Evolutionary conservation across 2,888 invertebrate genomes (phyloP).

Genomic region (Endotricha flammealis): DNA sequence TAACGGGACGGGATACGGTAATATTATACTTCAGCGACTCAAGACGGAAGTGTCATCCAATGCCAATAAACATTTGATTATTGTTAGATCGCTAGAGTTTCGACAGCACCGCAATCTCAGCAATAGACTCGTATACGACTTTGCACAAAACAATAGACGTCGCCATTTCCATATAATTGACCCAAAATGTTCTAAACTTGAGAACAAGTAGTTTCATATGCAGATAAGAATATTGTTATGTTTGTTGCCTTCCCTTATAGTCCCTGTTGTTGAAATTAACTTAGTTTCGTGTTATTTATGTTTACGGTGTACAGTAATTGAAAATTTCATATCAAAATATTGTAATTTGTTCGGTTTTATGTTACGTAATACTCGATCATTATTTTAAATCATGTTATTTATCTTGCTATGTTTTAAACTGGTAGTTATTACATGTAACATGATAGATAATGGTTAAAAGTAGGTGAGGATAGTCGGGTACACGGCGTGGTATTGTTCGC

Average conservation of each 20-base stretch:
- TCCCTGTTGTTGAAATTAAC: background rate
- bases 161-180: conserved; percentile 21
- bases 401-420: background rate
- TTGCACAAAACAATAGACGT: conserved; percentile 13
- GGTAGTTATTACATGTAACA: conserved; percentile 18
- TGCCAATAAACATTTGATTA: conserved; percentile 49
- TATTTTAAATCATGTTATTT: conserved; percentile 2
- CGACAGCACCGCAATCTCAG: background rate
- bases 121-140: background rate
- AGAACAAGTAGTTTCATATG: conserved; percentile 19
- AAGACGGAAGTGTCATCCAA: conserved; percentile 41
- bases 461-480: conserved; percentile 36
- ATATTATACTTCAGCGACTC: conserved; percentile 42
- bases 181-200: conserved; percentile 20
- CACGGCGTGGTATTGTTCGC: conserved; percentile 49
- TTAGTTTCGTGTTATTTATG: background rate
- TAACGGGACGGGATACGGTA: conserved; percentile 26
- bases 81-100: conserved; percentile 33
- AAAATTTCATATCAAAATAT: background rate
- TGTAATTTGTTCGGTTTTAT: background rate
- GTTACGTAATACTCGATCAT: too few relatives aligned
- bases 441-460: conserved; percentile 34
- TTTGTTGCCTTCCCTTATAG: background rate
- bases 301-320: background rate
- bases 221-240: conserved; percentile 13